phyloP scores from a whole-genome alignment of 2,888 invertebrate genomes.

The Tetragonula carbonaria region DNA sequence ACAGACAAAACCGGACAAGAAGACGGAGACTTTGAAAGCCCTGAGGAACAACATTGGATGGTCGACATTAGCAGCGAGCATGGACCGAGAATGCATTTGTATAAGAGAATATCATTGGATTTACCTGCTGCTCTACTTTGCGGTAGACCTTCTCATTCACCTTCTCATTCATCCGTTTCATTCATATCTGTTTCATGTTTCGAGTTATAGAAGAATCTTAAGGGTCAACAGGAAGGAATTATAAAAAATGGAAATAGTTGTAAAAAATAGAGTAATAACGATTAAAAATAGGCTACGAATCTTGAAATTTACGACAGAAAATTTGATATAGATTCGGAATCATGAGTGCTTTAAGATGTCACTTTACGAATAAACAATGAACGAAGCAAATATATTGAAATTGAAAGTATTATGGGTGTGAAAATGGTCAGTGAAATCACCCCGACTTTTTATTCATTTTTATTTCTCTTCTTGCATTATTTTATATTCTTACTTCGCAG shows the following conservation, averaged over 20 bases:
- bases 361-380: neutral
- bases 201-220: neutral
- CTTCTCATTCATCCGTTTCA: conserved; percentile 24
- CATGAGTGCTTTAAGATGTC: neutral
- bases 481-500: no score
- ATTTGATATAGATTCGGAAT: neutral
- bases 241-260: neutral
- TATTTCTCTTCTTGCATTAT: no score
- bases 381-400: neutral
- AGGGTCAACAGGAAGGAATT: neutral
- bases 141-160: conserved; percentile 6
- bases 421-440: no score
- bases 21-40: conserved; percentile 61
- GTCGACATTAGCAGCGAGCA: conserved; percentile 69
- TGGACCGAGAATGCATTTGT: conserved; percentile 55
- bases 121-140: conserved; percentile 42
- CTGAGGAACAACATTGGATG: conserved; percentile 52
- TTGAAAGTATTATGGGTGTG: rapidly evolving
- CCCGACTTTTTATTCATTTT: no score
- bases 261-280: no score
- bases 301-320: neutral
- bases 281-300: neutral
- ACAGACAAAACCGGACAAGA: conserved; percentile 65
- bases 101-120: conserved; percentile 41
- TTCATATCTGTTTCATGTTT: conserved; percentile 34